Evolutionary conservation across 2,888 invertebrate species (phyloP), one percentile per base, ranked within the genome.

Genomic region (Yponomeuta cagnagella): DNA sequence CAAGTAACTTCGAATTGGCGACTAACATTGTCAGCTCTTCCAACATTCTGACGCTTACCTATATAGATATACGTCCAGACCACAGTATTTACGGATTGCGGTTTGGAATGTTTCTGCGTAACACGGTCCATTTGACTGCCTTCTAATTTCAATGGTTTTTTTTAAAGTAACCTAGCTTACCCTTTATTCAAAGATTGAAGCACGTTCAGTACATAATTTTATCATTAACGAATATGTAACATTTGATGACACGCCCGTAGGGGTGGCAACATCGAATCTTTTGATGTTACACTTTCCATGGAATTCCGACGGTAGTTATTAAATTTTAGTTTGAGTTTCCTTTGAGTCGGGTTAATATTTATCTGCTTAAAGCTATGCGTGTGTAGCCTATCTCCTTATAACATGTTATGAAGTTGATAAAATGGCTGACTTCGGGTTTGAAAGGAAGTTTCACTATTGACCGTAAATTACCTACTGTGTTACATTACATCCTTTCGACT

Each of bases 271-370:
- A 63, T 69, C 37, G 33, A 70, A 43, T 8, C 70, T 63, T 70
- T 70, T 70, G 70, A 70, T 70, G 63, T 70, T 12, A 63, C 69
- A 69, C 12, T 31, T 58, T 69, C 69, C 23, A 30, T 10, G 63
- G 15, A 63, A 70, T 63, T 70, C 37, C 52, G 63, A 23, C 1
- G 70, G 48, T 69, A 63, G 70, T 70, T 70, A 70, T 70, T 70
- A 70, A 63, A 70, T 70, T 63, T 70, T 43, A 71, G 68, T 68
- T 71, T 63, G 12, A 6, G 30, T 30, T 48, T 10, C 48, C 52
- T 31, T 33, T 66, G 48, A 64, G 9, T 9, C 10, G 65, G 71
- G 67, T 72, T 73, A 72, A 73, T 73, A 71, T 58, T 58, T 58
- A 15, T 58, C 52, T 15, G 12, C 15, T 58, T 12, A 58, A 58